Percentiles rank a stretch among this genome's conserved stretches.
Evolutionary conservation across 2,797 vertebrate genomes (phyloP).

Genomic region (Liparis tanakae): DNA sequence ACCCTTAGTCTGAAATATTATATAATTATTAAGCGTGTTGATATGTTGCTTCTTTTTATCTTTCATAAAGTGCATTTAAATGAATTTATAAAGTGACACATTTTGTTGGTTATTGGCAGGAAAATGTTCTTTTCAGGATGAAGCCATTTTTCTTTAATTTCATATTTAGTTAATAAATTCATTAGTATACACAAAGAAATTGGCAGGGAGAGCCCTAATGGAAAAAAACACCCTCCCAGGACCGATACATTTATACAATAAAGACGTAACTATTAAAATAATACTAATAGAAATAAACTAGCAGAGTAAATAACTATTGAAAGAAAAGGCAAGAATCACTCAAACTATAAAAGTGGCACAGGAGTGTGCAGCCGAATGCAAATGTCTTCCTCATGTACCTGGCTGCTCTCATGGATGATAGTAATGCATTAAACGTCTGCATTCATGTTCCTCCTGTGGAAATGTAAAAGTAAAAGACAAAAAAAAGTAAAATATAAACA

Average conservation of each 20-base stretch:
- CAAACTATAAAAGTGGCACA: too few species aligned
- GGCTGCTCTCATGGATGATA: neutral
- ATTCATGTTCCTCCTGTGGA: neutral
- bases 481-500: neutral
- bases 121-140: neutral
- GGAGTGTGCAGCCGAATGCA: neutral
- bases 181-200: neutral
- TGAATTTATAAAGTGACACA: neutral
- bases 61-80: neutral
- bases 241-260: neutral
- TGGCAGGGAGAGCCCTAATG: neutral
- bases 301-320: neutral
- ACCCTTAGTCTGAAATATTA: neutral
- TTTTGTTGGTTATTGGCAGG: neutral
- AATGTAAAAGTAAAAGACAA: neutral
- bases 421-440: constrained; percentile 1
- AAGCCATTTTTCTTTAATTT: neutral
- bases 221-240: neutral
- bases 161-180: neutral
- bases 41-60: neutral
- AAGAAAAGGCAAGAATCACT: neutral
- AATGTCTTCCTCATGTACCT: neutral
- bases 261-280: neutral
- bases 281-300: neutral
- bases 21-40: neutral